Conservation (phyloP, 2,113 vertebrate species). For the Oryzias melastigma region DNA sequence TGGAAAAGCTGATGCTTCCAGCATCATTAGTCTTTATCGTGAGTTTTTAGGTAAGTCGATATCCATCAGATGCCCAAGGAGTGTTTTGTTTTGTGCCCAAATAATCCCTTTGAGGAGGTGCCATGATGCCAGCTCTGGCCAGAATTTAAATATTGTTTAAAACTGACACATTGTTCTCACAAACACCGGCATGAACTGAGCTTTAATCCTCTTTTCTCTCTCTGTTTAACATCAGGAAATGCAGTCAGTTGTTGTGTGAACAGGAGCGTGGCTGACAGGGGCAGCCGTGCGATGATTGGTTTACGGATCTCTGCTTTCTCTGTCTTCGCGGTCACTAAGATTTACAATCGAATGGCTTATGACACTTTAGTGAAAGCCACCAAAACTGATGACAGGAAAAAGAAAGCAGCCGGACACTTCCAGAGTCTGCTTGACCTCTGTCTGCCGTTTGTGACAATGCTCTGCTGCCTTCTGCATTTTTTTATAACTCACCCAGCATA, state of each 20-base stretch:
- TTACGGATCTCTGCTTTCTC: slow-evolving; percentile 90
- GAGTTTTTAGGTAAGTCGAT: slow-evolving; percentile 42
- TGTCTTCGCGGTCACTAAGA: slow-evolving; percentile 90
- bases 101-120: slow-evolving; percentile 17
- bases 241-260: slow-evolving; percentile 77
- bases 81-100: slow-evolving; percentile 22
- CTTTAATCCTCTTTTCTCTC: slow-evolving; percentile 47
- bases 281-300: slow-evolving; percentile 88
- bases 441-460: slow-evolving; percentile 66
- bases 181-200: slow-evolving; percentile 37
- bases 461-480: slow-evolving; percentile 51
- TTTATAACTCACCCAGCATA: slow-evolving; percentile 42
- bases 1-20: slow-evolving; percentile 64
- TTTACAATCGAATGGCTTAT: slow-evolving; percentile 89
- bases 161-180: slow-evolving; percentile 31
- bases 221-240: slow-evolving; percentile 74
- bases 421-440: slow-evolving; percentile 84
- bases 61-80: slow-evolving; percentile 14
- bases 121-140: slow-evolving; percentile 24
- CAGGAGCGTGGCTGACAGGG: slow-evolving; percentile 84
- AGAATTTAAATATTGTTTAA: slow-evolving; percentile 34
- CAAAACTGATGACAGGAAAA: slow-evolving; percentile 84
- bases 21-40: slow-evolving; percentile 52
- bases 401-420: slow-evolving; percentile 77
- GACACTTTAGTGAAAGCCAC: slow-evolving; percentile 85